Base-by-base conservation (phyloP, 2,113 vertebrate species). In the Bombycilla garrulus region DNA sequence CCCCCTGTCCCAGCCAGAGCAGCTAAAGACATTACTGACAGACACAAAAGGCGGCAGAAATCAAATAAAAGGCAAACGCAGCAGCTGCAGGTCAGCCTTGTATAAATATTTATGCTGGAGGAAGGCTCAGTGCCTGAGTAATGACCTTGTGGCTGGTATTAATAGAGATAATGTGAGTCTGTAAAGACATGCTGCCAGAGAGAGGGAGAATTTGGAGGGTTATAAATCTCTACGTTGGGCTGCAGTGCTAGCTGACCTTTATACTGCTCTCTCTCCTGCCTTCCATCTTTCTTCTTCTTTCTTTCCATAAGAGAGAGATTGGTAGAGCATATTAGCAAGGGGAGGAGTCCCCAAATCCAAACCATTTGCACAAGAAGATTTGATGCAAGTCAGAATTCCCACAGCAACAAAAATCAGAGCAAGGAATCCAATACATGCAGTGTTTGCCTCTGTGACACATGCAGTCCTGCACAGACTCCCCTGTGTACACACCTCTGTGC, bases 101-200 rank as follows among this genome's bases (percentile, higher is more conserved):
- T 97, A 98, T 98, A 98, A 98, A 98, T 98, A 98, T 98, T 98
- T 98, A 98, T 98, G 96, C 98, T 97, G 96, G 87, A 98, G 96
- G 97, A 98, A 97, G 97, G 97, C 97, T 98, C 96, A 90, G 96
- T 98, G 98, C 97, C 97, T 98, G 97, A 97, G 96, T 98, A 97
- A 98, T 97, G 98, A 97, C 98, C 98, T 97, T 98, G 97, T 97
- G 97, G 97, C 97, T 98, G 98, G 98, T 97, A 98, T 98, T 98
- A 98, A 98, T 96, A 98, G 98, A 98, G 98, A 98, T 98, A 98
- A 98, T 98, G 97, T 81, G 96, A 95, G 96, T 97, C 96, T 98
- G 97, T 96, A 97, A 97, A 97, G 96, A 97, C 96, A 94, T 85
- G 91, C 94, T 96, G 98, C 97, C 97, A 97, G 95, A 78, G 45